Percentiles rank a stretch among this genome's conserved stretches.
phyloP scores from a whole-genome alignment of 2,113 vertebrate species.

The Catagonus wagneri region DNA sequence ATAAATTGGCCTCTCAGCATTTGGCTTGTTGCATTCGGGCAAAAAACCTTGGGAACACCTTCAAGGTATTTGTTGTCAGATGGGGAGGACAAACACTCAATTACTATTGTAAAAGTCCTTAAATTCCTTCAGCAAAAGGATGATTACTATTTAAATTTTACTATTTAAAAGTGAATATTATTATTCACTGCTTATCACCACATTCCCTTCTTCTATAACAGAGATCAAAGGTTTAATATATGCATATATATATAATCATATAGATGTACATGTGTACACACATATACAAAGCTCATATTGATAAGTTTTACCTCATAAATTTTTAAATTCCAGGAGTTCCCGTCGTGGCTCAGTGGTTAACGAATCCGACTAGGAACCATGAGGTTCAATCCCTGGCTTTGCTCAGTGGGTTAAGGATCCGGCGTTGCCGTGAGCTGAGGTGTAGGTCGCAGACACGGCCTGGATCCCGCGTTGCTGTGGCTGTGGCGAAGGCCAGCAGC shows the following conservation, averaged over 20 bases:
- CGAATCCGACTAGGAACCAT: no score
- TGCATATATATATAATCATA: not conserved
- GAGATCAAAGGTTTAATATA: constrained; percentile 7
- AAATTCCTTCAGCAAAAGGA: constrained; percentile 23
- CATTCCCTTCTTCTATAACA: not conserved
- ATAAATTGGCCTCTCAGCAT: not conserved
- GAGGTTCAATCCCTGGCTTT: no score
- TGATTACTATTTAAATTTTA: constrained; percentile 12
- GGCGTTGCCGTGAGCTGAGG: no score
- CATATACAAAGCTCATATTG: not conserved
- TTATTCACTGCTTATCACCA: constrained; percentile 20
- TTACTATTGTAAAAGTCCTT: not conserved
- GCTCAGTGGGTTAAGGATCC: no score
- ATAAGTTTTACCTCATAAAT: not conserved
- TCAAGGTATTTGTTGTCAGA: not conserved
- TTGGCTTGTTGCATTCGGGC: not conserved
- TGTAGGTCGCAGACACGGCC: no score
- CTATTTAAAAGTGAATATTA: not conserved
- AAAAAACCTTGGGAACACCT: not conserved
- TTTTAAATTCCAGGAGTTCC: no score
- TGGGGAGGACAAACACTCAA: not conserved
- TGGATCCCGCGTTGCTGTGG: no score
- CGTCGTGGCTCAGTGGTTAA: no score
- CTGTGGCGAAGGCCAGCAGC: no score
- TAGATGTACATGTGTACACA: not conserved